Conservation (phyloP, 2,888 invertebrate genomes). For the Sisyra nigra region DNA sequence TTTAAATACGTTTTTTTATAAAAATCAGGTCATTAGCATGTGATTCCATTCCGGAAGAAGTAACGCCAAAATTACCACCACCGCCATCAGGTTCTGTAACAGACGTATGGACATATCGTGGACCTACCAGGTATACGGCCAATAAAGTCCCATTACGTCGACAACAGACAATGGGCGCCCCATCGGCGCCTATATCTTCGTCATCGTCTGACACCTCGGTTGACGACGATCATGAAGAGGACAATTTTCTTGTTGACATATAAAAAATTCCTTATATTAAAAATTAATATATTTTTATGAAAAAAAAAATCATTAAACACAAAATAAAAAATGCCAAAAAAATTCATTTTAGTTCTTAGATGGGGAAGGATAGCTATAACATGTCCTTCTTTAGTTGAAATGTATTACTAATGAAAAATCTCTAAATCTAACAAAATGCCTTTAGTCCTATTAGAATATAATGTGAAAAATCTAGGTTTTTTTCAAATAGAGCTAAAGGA, state of each 20-base stretch:
- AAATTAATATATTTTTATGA: no score
- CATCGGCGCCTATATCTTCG: constrained; percentile 46
- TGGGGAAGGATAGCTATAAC: no score
- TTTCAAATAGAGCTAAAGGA: no score
- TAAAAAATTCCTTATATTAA: not conserved
- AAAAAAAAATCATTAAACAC: no score
- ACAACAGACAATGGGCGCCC: constrained; percentile 42
- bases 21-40: constrained; percentile 41
- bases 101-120: constrained; percentile 17
- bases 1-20: no score
- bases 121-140: constrained; percentile 30
- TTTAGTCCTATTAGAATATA: no score
- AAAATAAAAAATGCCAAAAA: no score
- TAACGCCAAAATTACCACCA: constrained; percentile 17
- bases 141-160: constrained; percentile 38
- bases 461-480: no score
- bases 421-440: no score
- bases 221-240: constrained; percentile 26
- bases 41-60: constrained; percentile 57
- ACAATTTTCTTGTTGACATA: constrained; percentile 12
- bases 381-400: no score
- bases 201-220: constrained; percentile 31
- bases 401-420: no score
- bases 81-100: constrained; percentile 14
- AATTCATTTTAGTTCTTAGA: no score